Percentiles rank a stretch among this genome's conserved stretches.
Evolutionary conservation across 2,113 vertebrate genomes (phyloP).

Genomic region (Stictonetta naevosa): DNA sequence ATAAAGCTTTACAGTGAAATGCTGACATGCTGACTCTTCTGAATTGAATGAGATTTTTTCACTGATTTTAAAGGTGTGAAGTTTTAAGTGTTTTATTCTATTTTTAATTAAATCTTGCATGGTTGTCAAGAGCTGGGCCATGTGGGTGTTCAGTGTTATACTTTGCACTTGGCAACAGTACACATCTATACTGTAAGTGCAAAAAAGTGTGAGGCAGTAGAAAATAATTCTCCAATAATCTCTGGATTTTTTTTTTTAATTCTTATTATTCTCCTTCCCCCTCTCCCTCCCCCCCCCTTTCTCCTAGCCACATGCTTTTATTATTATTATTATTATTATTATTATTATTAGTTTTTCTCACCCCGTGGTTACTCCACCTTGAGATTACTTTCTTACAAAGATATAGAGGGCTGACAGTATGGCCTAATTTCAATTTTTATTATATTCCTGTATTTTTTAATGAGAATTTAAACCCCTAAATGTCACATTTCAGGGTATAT

Average conservation of each 20-base stretch:
- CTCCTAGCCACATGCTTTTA: too few species aligned
- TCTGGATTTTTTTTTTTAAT: not conserved
- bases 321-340: not conserved
- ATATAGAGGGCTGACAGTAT: not conserved
- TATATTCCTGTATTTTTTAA: constrained; percentile 40
- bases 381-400: constrained; percentile 39
- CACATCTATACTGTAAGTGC: not conserved
- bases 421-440: constrained; percentile 43
- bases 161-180: not conserved
- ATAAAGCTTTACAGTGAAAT: not conserved
- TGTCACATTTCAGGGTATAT: constrained; percentile 48
- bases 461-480: constrained; percentile 39
- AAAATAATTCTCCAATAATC: not conserved
- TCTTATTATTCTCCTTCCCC: too few species aligned
- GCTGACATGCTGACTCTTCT: not conserved
- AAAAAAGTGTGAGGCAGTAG: not conserved
- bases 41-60: not conserved
- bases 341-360: not conserved
- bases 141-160: not conserved
- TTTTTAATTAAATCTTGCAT: not conserved
- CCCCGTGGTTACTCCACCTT: not conserved
- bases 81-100: not conserved
- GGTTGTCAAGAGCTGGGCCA: not conserved
- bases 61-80: accelerated
- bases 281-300: too few species aligned